phyloP scores from a whole-genome alignment of 2,888 invertebrate genomes.

The Horisme vitalbata region DNA sequence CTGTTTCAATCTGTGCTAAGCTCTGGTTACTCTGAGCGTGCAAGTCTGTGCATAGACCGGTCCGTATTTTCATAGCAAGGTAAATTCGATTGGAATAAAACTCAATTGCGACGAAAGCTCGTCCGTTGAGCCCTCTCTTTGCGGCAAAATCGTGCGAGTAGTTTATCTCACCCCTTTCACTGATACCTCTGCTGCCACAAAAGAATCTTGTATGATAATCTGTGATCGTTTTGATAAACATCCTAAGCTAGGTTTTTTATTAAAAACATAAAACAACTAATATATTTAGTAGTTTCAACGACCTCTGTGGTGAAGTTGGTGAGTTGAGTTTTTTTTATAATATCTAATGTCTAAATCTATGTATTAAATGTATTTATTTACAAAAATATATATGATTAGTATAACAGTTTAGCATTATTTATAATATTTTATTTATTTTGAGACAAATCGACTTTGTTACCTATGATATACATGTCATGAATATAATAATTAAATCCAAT shows the following conservation, averaged over 20 bases:
- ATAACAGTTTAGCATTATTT: too few relatives aligned
- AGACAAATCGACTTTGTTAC: too few relatives aligned
- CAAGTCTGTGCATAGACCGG: constrained; percentile 25
- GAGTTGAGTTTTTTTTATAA: too few relatives aligned
- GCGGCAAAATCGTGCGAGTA: constrained; percentile 72
- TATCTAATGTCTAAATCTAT: too few relatives aligned
- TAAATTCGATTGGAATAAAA: constrained; percentile 77
- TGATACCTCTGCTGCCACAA: constrained; percentile 55
- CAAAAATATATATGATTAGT: too few relatives aligned
- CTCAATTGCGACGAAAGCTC: constrained; percentile 55
- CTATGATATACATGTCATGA: too few relatives aligned
- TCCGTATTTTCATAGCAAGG: constrained; percentile 56
- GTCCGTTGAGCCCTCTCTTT: constrained; percentile 76
- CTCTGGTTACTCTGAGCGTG: constrained; percentile 19
- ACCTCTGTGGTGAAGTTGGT: too few relatives aligned
- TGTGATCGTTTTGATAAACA: constrained; percentile 53
- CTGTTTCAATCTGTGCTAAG: constrained; percentile 28
- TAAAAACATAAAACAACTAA: too few relatives aligned
- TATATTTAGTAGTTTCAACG: too few relatives aligned
- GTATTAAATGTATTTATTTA: too few relatives aligned
- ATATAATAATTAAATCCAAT: too few relatives aligned
- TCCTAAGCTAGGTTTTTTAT: constrained; percentile 26
- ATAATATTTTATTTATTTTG: too few relatives aligned
- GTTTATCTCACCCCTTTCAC: constrained; percentile 69
- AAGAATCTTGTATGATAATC: constrained; percentile 71